These are phyloP conservation scores for Bubo bubo DNA, from an alignment of 2,113 vertebrate genomes.

Conservation along the genomic window DNA sequence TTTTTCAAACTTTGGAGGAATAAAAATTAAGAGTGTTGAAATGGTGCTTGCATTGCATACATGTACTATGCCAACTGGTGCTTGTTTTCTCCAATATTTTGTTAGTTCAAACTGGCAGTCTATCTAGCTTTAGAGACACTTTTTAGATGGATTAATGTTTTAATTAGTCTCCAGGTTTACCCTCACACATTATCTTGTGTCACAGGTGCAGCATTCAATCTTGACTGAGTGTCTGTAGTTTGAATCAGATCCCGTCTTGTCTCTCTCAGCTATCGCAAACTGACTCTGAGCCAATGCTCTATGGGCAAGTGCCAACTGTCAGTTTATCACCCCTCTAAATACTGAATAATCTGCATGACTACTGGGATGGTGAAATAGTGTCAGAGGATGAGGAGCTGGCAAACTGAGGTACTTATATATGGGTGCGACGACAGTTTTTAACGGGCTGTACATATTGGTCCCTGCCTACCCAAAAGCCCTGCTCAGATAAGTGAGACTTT, in stretches of 20 bases:
- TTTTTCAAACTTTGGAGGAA: background rate
- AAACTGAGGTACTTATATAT: background rate
- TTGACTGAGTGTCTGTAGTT: background rate
- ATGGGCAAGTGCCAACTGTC: background rate
- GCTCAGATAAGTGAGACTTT: background rate
- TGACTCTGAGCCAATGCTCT: background rate
- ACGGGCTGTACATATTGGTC: background rate
- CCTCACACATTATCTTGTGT: background rate
- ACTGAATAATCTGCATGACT: background rate
- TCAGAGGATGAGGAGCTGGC: background rate
- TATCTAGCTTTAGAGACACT: background rate
- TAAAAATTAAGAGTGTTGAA: background rate
- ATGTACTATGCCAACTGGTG: background rate
- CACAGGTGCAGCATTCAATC: background rate
- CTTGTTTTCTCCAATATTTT: background rate
- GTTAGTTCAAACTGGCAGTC: background rate
- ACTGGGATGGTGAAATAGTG: background rate
- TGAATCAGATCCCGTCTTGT: background rate
- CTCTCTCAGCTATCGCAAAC: background rate
- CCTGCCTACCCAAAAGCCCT: background rate
- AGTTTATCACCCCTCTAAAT: background rate
- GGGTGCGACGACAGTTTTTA: background rate
- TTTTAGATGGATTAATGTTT: conserved; percentile 30
- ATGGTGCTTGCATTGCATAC: background rate
- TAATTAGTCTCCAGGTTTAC: conserved; percentile 35